A percentile compares a stretch with the other conserved stretches of the same genome.
Evolutionary conservation across 2,888 invertebrate species (phyloP).

Genomic region (Adineta ricciae): DNA sequence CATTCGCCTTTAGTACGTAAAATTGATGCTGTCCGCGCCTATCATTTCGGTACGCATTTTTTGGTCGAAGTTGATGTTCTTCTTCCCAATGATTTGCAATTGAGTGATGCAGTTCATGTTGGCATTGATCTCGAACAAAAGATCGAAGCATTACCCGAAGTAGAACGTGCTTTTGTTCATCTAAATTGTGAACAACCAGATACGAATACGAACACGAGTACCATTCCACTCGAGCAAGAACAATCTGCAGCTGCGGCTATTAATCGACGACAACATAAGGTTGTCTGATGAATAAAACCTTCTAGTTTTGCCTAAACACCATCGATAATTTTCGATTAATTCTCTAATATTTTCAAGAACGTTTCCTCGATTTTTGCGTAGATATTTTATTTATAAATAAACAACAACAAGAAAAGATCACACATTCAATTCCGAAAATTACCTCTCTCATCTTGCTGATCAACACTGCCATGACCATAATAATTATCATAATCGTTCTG

Average conservation of each 20-base stretch:
- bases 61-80: neutral
- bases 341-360: too few species aligned
- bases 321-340: too few species aligned
- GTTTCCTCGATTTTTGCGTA: too few species aligned
- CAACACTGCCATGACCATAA: neutral
- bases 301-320: too few species aligned
- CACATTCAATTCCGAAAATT: neutral
- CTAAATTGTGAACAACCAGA: neutral
- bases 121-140: neutral
- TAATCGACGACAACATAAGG: too few species aligned
- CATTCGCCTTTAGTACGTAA: conserved; percentile 39
- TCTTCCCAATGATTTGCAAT: neutral
- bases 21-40: neutral
- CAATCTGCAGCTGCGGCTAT: too few species aligned
- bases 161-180: neutral
- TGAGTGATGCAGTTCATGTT: neutral
- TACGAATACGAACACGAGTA: too few species aligned
- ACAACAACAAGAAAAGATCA: neutral
- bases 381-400: neutral
- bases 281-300: too few species aligned
- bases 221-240: too few species aligned
- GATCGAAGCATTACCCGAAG: neutral
- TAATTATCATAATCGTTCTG: neutral
- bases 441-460: neutral
- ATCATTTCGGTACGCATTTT: neutral